phyloP scores from a whole-genome alignment of 1,140 invertebrate genomes.

The Bombus ignitus region DNA sequence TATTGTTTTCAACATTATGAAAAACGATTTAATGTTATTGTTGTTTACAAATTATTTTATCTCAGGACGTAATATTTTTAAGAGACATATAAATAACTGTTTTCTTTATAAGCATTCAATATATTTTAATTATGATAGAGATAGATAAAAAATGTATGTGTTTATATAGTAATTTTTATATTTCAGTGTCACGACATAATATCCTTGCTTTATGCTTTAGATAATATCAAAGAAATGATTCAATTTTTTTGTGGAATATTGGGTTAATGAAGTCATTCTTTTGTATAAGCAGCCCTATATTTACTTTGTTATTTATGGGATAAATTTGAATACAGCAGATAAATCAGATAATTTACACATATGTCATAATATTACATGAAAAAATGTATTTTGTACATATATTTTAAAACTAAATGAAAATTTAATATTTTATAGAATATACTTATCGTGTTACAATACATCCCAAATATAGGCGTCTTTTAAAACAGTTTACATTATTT shows the following conservation, averaged over 20 bases:
- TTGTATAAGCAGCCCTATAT: neutral
- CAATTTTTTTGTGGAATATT: neutral
- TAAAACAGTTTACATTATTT: neutral
- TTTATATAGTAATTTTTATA: neutral
- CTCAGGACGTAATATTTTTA: conserved; percentile 13
- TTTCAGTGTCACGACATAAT: neutral
- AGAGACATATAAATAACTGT: neutral
- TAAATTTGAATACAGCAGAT: neutral
- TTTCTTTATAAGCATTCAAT: conserved; percentile 1
- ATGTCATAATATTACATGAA: neutral
- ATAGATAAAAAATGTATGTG: neutral
- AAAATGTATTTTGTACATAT: conserved; percentile 28
- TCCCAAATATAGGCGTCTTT: neutral
- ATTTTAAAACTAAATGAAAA: conserved; percentile 38
- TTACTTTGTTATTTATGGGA: neutral
- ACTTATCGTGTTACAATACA: conserved; percentile 5
- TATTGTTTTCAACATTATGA: conserved; percentile 15
- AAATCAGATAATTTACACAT: neutral
- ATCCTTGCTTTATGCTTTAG: neutral
- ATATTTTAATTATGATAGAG: neutral
- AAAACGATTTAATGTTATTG: neutral
- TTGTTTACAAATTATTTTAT: conserved; percentile 14
- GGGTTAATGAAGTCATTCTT: neutral
- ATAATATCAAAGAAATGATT: neutral
- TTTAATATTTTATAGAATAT: conserved; percentile 31